Evolutionary conservation across 2,888 invertebrate species (phyloP), one percentile per base, ranked within the genome.

Genomic region (Idaea biselata): DNA sequence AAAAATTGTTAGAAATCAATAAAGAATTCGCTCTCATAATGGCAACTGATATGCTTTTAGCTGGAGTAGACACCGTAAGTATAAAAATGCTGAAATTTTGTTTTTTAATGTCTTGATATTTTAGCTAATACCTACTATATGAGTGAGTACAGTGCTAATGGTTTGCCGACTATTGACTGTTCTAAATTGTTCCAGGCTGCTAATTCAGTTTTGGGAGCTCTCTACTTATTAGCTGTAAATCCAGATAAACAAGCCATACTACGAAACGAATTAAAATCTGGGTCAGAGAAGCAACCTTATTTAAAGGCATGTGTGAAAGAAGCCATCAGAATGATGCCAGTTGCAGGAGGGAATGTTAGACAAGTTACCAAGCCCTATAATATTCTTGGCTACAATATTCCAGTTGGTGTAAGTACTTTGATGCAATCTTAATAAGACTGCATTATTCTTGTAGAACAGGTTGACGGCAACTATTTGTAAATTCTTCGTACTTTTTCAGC

Each of bases 281-380:
- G 73, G 2, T 60, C 76, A 0, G 74, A 73, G 0, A 59, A 33
- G 5, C n/a, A 53, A 5, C 11, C 44, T 16, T 96, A 95, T 74
- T 77, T 96, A 18, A 94, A 93, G 66, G 96, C 96, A 0, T 95
- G 95, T 71, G 92, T 96, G 25, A 96, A 96, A 77, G 96, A 97
- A 81, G 89, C 94, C 0, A 78, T 95, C 64, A 91, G 96, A 72
- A 68, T 94, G 16, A 89, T 93, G 71, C 94, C 95, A 0, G 93
- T 94, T 1, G 91, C 93, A 0, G 80, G 93, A 16, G 95, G 93
- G 0, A 94, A 93, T 67, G 72, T 93, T 16, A 89, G 95, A 63
- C 81, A 82, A 62, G 86, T 93, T 59, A 79, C 82, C 0, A 87
- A 90, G 33, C 94, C 95, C 64, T 87, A 94, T 6, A 88, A 93